Conservation (phyloP, 2,888 invertebrate species). For the Eupithecia inturbata region DNA sequence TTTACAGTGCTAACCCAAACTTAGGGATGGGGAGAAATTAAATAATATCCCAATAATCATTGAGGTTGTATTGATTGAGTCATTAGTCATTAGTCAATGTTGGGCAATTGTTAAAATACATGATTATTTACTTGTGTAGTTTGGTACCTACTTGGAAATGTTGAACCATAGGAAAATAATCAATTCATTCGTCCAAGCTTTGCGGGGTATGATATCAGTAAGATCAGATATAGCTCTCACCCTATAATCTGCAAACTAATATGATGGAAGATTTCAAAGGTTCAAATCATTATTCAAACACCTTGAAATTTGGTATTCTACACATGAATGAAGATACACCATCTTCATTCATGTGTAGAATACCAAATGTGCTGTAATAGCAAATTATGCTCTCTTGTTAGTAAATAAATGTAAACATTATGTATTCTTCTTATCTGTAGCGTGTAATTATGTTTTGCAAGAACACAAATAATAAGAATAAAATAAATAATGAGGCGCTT, state of each 20-base stretch:
- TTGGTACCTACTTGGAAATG: not conserved
- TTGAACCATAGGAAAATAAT: not conserved
- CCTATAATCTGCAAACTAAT: slow-evolving; percentile 16
- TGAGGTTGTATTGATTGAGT: too few species aligned
- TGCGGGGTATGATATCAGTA: not conserved
- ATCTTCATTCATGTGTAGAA: slow-evolving; percentile 24
- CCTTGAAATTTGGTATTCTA: too few species aligned
- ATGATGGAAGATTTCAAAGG: slow-evolving; percentile 24
- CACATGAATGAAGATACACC: too few species aligned
- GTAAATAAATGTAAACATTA: slow-evolving; percentile 4
- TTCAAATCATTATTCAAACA: slow-evolving; percentile 26
- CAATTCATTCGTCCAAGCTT: not conserved
- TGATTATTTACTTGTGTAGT: not conserved
- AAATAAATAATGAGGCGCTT: not conserved
- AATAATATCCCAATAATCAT: too few species aligned
- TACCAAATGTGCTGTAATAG: slow-evolving; percentile 24
- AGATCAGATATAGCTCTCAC: slow-evolving; percentile 3
- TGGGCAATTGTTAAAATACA: too few species aligned
- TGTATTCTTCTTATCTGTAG: not conserved
- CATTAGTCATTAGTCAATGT: too few species aligned
- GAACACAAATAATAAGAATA: not conserved
- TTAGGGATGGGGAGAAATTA: too few species aligned
- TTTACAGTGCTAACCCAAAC: too few species aligned
- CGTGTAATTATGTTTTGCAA: slow-evolving; percentile 1
- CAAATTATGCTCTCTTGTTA: not conserved